phyloP scores from a whole-genome alignment of 2,113 vertebrate species.

The rabbit (Oryctolagus cuniculus) region mOryCun1.1 NC_091442.1:66179501-66180000 shows the following conservation, averaged over 20 bases:
- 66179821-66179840: constrained; percentile 13
- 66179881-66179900: neutral
- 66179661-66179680: neutral
- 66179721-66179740: neutral
- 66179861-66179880: constrained; percentile 14
- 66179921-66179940: neutral
- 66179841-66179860: constrained; percentile 14
- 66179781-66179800: neutral
- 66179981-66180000: constrained; percentile 34
- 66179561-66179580: constrained; percentile 19
- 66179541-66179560: constrained; percentile 17
- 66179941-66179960: neutral
- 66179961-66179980: neutral
- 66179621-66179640: neutral
- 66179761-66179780: neutral
- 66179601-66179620: neutral
- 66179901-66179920: constrained; percentile 6
- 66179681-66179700: neutral
- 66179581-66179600: neutral
- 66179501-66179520: neutral
- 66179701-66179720: neutral
- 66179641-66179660: neutral
- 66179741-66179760: constrained; percentile 26
- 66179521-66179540: constrained; percentile 8
- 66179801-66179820: neutral